Percentiles rank a stretch among this genome's conserved stretches.
phyloP scores from a whole-genome alignment of 2,888 invertebrate genomes.

The Yponomeuta sedellus region DNA sequence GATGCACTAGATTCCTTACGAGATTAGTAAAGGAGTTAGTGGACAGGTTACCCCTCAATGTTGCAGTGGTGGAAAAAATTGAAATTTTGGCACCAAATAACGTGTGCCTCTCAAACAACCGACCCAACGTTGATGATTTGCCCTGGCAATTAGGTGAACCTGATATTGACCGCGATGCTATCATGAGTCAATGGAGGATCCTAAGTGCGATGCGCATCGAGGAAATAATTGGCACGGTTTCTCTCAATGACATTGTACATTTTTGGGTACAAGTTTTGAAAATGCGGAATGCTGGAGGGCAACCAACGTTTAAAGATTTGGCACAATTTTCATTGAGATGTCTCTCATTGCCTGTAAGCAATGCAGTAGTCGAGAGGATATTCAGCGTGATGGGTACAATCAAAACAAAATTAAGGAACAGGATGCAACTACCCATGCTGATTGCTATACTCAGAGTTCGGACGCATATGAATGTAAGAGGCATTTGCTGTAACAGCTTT shows the following conservation, averaged over 20 bases:
- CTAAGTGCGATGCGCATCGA: slow-evolving; percentile 24
- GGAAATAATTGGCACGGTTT: slow-evolving; percentile 22
- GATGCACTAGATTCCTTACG: too few relatives aligned
- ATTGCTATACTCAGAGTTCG: slow-evolving; percentile 16
- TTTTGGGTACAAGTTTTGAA: slow-evolving; percentile 22
- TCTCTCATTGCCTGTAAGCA: slow-evolving; percentile 24
- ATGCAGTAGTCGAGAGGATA: slow-evolving; percentile 24
- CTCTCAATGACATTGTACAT: slow-evolving; percentile 22
- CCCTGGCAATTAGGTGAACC: slow-evolving; percentile 24
- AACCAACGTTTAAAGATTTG: slow-evolving; percentile 16
- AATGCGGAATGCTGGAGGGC: slow-evolving; percentile 24
- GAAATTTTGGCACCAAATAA: neutral
- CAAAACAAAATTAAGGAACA: slow-evolving; percentile 24
- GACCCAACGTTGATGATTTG: slow-evolving; percentile 23
- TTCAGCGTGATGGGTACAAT: slow-evolving; percentile 23
- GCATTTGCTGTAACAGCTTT: slow-evolving; percentile 21
- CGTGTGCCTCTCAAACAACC: slow-evolving; percentile 17
- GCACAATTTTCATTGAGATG: slow-evolving; percentile 18
- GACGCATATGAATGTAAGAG: slow-evolving; percentile 21
- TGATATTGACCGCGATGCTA: slow-evolving; percentile 4
- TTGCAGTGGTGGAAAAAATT: too few relatives aligned
- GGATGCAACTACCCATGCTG: slow-evolving; percentile 18
- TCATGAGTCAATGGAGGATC: neutral
- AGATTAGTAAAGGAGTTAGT: too few relatives aligned
- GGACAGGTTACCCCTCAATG: too few relatives aligned